Base-by-base conservation (phyloP, 2,797 vertebrate species). In the Girardinus metallicus region DNA sequence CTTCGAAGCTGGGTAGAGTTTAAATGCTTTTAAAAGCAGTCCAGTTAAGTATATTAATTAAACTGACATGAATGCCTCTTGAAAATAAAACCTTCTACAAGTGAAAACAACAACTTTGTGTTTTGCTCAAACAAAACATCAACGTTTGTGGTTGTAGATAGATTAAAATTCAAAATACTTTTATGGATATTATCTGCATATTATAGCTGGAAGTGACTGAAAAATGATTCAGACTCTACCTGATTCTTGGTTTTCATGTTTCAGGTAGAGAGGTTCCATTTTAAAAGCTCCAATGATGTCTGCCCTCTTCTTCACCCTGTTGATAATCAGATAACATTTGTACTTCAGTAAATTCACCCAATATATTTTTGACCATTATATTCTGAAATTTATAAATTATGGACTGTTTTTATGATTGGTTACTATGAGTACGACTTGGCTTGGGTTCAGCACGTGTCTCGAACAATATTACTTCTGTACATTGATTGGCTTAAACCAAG, bases 261-360 rank as follows among this genome's bases (percentile, higher is more conserved):
- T 97, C 79, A 99, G 95, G 86, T 99, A 99, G 60, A 98, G 86
- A 0, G 98, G 97, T n/a, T 99, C 98, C 84, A 99, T 82, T 84
- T 98, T 99, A 92, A 99, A 99, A 81, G 98, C 97, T 80, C 96
- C 95, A 1, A 95, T 97, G 78, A 99, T 88, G 87, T 98, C 97
- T 2, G 91, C 29, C 91, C 97, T 96, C 71, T 94, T 97, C 90
- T 97, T 99, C 89, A 99, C 98, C 98, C 98, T 99, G 92, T 78
- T 84, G 60, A 85, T 46, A 83, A 71, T 23, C 80, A 55, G 34
- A 83, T n/a, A 53, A 55, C 5, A 70, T n/a, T 13, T 43, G 21
- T 15, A 26, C 21, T 44, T 43, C 11, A 70, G 39, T 43, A 70
- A 70, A 44, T 43, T 41, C 66, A 70, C 21, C 9, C 13, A 26